Evolutionary conservation across 2,888 invertebrate genomes (phyloP).

Genomic region (Aleiodes leptofemur): DNA sequence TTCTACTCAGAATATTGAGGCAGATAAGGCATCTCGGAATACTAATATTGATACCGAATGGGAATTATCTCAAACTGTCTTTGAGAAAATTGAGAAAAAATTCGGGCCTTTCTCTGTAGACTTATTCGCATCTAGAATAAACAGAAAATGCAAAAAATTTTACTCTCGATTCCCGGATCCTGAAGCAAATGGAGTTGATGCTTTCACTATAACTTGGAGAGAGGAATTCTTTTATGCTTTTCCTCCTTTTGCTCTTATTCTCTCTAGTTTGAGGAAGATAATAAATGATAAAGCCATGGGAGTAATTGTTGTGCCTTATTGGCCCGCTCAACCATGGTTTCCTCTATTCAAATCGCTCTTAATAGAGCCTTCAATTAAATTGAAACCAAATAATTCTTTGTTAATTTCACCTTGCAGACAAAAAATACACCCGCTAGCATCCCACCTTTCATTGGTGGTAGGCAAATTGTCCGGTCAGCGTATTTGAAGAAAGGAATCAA

Average conservation of each 20-base stretch:
- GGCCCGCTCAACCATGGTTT: conserved; percentile 53
- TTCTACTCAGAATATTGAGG: too few species aligned
- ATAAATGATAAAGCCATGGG: conserved; percentile 45
- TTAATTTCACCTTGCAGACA: neutral
- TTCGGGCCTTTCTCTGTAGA: too few species aligned
- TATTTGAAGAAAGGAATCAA: neutral
- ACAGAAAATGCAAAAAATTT: too few species aligned
- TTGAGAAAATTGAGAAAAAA: too few species aligned
- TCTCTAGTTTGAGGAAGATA: conserved; percentile 44
- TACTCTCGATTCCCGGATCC: too few species aligned
- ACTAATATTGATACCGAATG: too few species aligned
- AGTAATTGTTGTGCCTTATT: conserved; percentile 46
- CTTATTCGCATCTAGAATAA: too few species aligned
- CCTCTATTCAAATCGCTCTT: conserved; percentile 35
- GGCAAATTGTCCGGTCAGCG: conserved; percentile 2
- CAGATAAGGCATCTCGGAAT: too few species aligned
- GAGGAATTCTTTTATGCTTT: conserved; percentile 49
- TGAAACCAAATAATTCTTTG: neutral
- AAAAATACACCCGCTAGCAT: neutral
- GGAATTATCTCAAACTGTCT: too few species aligned
- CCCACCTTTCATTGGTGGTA: conserved; percentile 2
- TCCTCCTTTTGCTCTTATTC: conserved; percentile 50
- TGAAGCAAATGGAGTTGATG: too few species aligned
- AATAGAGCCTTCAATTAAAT: neutral
- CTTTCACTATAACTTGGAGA: too few species aligned